Conservation (phyloP, 1,140 invertebrate genomes). For the Brachionus paranguensis region DNA sequence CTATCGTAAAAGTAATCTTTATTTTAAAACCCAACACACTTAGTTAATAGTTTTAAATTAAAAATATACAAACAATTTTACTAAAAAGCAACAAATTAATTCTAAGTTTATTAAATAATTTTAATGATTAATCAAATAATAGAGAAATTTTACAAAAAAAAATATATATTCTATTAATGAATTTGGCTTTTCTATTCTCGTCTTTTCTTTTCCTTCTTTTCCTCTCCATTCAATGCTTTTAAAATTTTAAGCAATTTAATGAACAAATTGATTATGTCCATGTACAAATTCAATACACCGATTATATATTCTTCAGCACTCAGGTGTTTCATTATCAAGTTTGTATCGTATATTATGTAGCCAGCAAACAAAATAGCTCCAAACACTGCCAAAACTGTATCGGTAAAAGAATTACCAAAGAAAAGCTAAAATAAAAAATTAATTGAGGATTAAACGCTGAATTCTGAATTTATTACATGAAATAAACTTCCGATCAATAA, state of each 20-base stretch:
- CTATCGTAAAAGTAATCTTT: neutral
- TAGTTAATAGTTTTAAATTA: neutral
- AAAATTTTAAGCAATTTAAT: slow-evolving; percentile 68
- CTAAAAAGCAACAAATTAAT: neutral
- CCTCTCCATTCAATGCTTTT: slow-evolving; percentile 39
- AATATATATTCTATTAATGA: neutral
- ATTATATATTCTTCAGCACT: slow-evolving; percentile 94
- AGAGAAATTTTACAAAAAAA: neutral
- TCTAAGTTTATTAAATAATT: neutral
- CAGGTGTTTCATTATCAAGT: slow-evolving; percentile 82
- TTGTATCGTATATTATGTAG: slow-evolving; percentile 86
- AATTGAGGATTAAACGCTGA: neutral
- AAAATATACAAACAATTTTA: neutral
- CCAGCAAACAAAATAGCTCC: slow-evolving; percentile 40
- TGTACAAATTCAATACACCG: slow-evolving; percentile 79
- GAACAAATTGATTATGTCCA: slow-evolving; percentile 86
- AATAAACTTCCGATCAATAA: slow-evolving; percentile 65
- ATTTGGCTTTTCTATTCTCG: neutral
- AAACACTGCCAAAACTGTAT: slow-evolving; percentile 63
- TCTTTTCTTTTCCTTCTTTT: neutral
- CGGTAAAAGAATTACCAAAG: slow-evolving; percentile 64
- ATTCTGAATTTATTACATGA: slow-evolving; percentile 47
- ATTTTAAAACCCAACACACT: neutral
- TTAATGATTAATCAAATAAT: neutral
- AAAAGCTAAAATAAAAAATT: slow-evolving; percentile 60